These are phyloP conservation scores for Julus scanicus DNA, from an alignment of 2,888 invertebrate species.

Conservation along the genomic window DNA sequence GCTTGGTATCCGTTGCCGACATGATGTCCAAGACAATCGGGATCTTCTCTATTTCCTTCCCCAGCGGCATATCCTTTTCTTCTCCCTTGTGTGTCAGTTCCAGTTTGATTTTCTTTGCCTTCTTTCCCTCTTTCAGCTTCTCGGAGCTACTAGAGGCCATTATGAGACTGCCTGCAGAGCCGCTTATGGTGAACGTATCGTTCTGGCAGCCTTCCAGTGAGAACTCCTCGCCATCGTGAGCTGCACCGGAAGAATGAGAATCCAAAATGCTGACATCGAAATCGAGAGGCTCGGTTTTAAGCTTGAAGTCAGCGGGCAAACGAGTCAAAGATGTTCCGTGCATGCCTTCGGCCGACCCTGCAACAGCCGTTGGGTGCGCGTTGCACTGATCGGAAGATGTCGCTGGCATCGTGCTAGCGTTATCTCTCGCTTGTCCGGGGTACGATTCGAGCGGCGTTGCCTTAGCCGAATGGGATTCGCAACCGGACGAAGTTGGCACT, in stretches of 20 bases:
- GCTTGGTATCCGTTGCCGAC: constrained; percentile 53
- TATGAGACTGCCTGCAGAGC: constrained; percentile 62
- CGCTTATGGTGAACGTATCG: constrained; percentile 71
- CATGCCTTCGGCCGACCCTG: not conserved
- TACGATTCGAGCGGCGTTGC: not conserved
- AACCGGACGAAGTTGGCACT: not conserved
- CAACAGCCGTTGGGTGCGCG: not conserved
- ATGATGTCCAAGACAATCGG: constrained; percentile 57
- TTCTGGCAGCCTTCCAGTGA: constrained; percentile 69
- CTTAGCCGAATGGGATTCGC: not conserved
- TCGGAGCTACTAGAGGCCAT: not conserved
- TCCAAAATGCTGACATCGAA: constrained; percentile 58
- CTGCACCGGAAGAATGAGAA: constrained; percentile 55
- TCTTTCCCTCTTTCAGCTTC: constrained; percentile 58
- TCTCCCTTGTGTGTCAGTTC: constrained; percentile 57
- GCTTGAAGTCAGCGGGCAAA: constrained; percentile 52
- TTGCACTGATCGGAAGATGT: not conserved
- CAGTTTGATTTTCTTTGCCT: constrained; percentile 58
- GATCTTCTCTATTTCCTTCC: constrained; percentile 56
- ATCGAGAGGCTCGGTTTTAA: constrained; percentile 58
- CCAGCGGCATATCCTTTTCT: constrained; percentile 48
- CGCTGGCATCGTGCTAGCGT: not conserved
- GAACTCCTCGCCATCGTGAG: constrained; percentile 57
- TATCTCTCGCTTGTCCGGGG: not conserved
- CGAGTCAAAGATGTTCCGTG: not conserved